Base-by-base conservation (phyloP, 2,888 invertebrate species). In the Acleris holmiana region DNA sequence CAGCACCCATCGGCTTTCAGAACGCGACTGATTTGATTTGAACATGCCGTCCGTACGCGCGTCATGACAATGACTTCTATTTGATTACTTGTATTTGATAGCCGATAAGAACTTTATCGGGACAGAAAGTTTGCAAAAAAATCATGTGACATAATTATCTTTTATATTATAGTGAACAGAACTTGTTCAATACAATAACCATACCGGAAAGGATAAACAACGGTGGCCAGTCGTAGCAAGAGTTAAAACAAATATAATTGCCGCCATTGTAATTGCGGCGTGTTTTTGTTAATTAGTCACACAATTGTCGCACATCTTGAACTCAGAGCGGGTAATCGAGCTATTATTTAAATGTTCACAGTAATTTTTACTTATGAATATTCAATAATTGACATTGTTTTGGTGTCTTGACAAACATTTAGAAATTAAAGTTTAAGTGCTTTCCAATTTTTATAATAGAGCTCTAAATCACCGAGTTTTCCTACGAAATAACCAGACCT, bases 21-120 rank as follows among this genome's bases (percentile, higher is more conserved):
- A 84, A 83, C 82, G 83, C 77, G 73, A 77, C 80, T 76, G 73
- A 73, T 71, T 72, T 63, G 70, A 69, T 76, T 76, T 74, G 58
- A 59, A 56, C 62, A 71, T 61, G 66, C 76, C 75, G 72, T 75
- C 8, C 35, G 35, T 75, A 72, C 82, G 76, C 83, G 83, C 76
- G 77, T 78, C 78, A 67, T 77, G 70, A 19, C 72, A 73, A 75
- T 76, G 80, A 74, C 71, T 68, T 75, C 73, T 66, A 68, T 69
- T 70, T 68, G 66, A 41, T 56, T 64, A 54, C 65, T 48, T 51
- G 55, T 51, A 51, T 62, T 62, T 58, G 59, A 59, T 60, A 48
- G 40, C 21, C 23, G 65, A 65, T 65, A 60, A 65, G 54, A 50
- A 60, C 17, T 35, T 44, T 65, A 65, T 65, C 65, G 40, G 41